These are phyloP conservation scores for Lucinisca nassula DNA, from an alignment of 2,888 invertebrate species.

Conservation along the genomic window DNA sequence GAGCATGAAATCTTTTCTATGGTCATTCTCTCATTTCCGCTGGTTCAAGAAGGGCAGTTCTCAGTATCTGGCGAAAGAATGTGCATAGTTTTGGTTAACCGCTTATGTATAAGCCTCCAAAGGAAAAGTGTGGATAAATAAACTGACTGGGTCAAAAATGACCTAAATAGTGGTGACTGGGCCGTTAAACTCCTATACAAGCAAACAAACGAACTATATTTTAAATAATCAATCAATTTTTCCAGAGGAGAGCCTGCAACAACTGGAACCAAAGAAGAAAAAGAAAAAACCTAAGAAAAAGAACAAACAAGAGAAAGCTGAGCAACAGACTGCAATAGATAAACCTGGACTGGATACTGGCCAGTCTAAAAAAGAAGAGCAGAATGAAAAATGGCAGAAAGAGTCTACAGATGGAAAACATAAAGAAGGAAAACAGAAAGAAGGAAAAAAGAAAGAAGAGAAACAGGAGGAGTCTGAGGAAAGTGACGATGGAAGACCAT, in stretches of 20 bases:
- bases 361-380: background rate
- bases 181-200: too few relatives aligned
- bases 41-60: too few relatives aligned
- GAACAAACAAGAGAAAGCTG: background rate
- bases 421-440: background rate
- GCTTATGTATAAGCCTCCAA: too few relatives aligned
- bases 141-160: too few relatives aligned
- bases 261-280: background rate
- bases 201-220: too few relatives aligned
- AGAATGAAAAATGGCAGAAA: background rate
- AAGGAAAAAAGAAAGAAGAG: slow-evolving; percentile 43
- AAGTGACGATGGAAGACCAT: slow-evolving; percentile 18
- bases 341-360: background rate
- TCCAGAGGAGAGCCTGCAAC: background rate
- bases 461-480: slow-evolving; percentile 34
- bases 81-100: too few relatives aligned
- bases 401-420: background rate
- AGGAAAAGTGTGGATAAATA: too few relatives aligned
- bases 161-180: too few relatives aligned
- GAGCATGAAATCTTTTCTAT: too few relatives aligned
- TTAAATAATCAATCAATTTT: too few relatives aligned
- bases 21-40: too few relatives aligned
- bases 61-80: too few relatives aligned
- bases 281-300: slow-evolving; percentile 19
- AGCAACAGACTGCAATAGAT: background rate